Evolutionary conservation across 1,140 invertebrate species (phyloP).

Genomic region (Drosophila sulfurigaster): DNA sequence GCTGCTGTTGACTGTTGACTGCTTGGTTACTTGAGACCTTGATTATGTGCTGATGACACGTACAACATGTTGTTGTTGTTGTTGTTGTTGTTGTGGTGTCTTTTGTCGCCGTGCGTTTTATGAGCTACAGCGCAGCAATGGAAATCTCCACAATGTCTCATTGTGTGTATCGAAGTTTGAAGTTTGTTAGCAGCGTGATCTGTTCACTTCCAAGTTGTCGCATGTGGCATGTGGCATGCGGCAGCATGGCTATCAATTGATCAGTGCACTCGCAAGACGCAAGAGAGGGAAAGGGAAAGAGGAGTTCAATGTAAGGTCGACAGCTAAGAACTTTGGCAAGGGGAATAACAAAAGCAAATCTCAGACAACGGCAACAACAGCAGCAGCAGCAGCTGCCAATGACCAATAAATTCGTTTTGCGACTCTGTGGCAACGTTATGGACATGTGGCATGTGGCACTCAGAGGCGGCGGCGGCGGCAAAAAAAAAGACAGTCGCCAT

Average conservation of each 20-base stretch:
- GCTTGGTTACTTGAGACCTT: conserved; percentile 39
- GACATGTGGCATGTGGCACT: conserved; percentile 42
- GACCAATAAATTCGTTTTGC: conserved; percentile 40
- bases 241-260: conserved; percentile 46
- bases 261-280: not conserved
- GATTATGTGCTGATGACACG: conserved; percentile 49
- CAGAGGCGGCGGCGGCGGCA: not conserved
- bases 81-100: not conserved
- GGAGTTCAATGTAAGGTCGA: conserved; percentile 33
- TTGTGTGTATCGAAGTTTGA: not conserved
- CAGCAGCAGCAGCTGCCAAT: conserved; percentile 33
- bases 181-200: not conserved
- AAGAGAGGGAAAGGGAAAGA: not conserved
- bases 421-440: conserved; percentile 34
- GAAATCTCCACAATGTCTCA: not conserved
- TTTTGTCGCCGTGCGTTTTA: conserved; percentile 26
- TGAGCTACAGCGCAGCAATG: not conserved
- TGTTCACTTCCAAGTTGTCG: no score
- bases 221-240: conserved; percentile 15
- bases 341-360: conserved; percentile 18
- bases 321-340: conserved; percentile 19
- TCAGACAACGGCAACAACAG: conserved; percentile 9
- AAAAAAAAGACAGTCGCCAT: conserved; percentile 23
- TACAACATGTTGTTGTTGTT: conserved; percentile 23
- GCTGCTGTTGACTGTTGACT: not conserved